Evolutionary conservation across 1,140 invertebrate species (phyloP), one percentile per base, ranked within the genome.

Genomic region (Mamestra configurata): DNA sequence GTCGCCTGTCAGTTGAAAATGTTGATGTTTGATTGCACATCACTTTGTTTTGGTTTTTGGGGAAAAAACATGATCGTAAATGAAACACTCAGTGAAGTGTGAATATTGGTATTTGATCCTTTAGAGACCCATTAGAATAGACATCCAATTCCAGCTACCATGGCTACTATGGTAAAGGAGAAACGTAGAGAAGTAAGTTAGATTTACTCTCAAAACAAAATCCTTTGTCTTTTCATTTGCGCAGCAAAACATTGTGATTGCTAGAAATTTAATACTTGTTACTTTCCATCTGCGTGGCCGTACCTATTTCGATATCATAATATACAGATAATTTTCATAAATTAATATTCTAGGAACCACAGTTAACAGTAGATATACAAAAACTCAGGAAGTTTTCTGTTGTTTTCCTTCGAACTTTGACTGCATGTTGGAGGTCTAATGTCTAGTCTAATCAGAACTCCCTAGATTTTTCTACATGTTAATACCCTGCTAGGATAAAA

Each of bases 81-180:
- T 43, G 35, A 79, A 46, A 72, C 7, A n/a, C 24, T 20, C n/a
- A 0, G 11, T 7, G 37, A 15, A 20, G 35, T 20, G 7, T 22
- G 13, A 20, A 13, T 27, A 31, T 31, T 59, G 15, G 35, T 66
- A 18, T 40, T 66, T 66, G 61, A 40, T 66, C 13, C 5, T 37
- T 22, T 18, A 64, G 11, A 57, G 24, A 66, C 18, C 18, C 8
- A 35, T 35, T 22, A 13, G n/a, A 40, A 6, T 20, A 22, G 6
- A 40, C n/a, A 22, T 37, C 53, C 11, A 3, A 31, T 5, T 22
- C 35, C 6, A 61, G 55, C 31, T 59, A 83, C 15, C 57, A 90
- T 94, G 92, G 92, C 91, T 71, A 93, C 92, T 66, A 85, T 93
- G 84, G 79, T 93, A 24, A 93, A 91, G 76, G 92, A 92, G 71